phyloP scores from a whole-genome alignment of 2,113 vertebrate genomes.

The Rana temporaria region DNA sequence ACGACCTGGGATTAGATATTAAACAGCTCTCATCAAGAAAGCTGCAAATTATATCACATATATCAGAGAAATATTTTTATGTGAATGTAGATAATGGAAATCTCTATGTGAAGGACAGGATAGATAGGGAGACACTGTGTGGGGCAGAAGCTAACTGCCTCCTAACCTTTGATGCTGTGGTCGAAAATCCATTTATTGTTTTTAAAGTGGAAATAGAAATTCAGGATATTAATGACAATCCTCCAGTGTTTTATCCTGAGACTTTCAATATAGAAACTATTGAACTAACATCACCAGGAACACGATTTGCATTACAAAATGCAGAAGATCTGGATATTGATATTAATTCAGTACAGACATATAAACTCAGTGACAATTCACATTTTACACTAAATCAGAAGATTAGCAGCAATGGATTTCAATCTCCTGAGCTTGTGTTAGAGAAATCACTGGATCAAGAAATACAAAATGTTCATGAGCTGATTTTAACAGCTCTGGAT shows the following conservation, averaged over 20 bases:
- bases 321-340: constrained; percentile 69
- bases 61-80: too few species aligned
- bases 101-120: too few species aligned
- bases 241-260: constrained; percentile 14
- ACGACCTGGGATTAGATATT: constrained; percentile 63
- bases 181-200: too few species aligned
- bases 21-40: constrained; percentile 56
- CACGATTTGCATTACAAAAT: constrained; percentile 66
- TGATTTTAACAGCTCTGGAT: constrained; percentile 66
- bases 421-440: constrained; percentile 67
- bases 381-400: constrained; percentile 68
- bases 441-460: constrained; percentile 67
- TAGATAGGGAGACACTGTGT: too few species aligned
- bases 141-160: too few species aligned
- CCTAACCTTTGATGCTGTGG: too few species aligned
- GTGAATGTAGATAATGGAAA: too few species aligned
- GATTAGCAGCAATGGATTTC: constrained; percentile 55
- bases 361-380: constrained; percentile 64
- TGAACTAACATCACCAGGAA: constrained; percentile 66
- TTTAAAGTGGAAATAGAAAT: not conserved
- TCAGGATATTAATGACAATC: constrained; percentile 43
- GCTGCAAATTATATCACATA: not conserved
- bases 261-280: constrained; percentile 71
- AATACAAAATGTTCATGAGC: constrained; percentile 54
- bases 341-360: constrained; percentile 66